Evolutionary conservation across 2,888 invertebrate species (phyloP).

Genomic region (Eilema sororculum): DNA sequence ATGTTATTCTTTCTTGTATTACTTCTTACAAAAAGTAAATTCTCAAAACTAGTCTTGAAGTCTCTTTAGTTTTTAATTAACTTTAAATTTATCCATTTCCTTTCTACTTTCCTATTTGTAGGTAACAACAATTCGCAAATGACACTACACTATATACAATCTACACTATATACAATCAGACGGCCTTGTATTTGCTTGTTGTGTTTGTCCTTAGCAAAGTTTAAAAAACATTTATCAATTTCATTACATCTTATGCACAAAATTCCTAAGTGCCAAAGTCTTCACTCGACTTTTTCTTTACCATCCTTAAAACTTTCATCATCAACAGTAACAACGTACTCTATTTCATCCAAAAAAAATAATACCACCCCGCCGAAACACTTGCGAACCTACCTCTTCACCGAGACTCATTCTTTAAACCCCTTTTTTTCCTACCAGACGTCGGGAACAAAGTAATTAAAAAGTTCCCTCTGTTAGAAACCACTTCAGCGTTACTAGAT

Average conservation of each 20-base stretch:
- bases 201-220: neutral
- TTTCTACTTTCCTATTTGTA: neutral
- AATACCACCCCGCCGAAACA: conserved; percentile 27
- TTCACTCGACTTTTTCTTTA: neutral
- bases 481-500: conserved; percentile 60
- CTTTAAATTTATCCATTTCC: no score
- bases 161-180: no score
- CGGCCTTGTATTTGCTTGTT: no score
- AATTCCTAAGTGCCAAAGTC: neutral
- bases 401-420: conserved; percentile 44
- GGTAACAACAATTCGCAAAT: neutral
- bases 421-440: conserved; percentile 61
- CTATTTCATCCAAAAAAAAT: conserved; percentile 9
- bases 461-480: conserved; percentile 64
- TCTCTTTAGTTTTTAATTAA: no score
- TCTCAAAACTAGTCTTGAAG: no score
- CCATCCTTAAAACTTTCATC: neutral
- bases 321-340: neutral
- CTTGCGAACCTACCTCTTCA: conserved; percentile 39
- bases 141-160: no score
- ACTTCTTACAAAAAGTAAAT: no score
- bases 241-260: neutral
- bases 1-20: no score
- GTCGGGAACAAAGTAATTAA: conserved; percentile 72
- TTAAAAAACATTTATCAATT: neutral